phyloP scores from a whole-genome alignment of 2,797 vertebrate genomes.

The Epinephelus awoara region DNA sequence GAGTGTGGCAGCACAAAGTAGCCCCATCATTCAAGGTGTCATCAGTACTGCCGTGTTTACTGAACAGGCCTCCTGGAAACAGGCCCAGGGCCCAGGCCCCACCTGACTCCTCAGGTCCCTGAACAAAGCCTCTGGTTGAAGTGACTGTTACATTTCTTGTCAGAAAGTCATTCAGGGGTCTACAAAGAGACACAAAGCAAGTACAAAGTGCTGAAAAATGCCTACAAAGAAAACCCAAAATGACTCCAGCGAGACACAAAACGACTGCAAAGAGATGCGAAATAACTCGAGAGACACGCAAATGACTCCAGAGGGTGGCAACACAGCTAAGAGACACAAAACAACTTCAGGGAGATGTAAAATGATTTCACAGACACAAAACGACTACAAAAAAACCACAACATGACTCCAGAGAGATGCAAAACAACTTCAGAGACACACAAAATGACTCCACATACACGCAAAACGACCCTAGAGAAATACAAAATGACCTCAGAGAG shows the following conservation, averaged over 20 bases:
- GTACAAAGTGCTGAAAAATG: neutral
- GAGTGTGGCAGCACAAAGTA: slow-evolving; percentile 18
- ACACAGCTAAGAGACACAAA: neutral
- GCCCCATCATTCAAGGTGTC: slow-evolving; percentile 10
- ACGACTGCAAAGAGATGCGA: neutral
- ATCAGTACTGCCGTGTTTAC: slow-evolving; percentile 16
- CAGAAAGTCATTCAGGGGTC: slow-evolving; percentile 11
- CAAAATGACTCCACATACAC: neutral
- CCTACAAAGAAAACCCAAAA: neutral
- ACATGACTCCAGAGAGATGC: neutral
- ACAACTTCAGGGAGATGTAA: neutral
- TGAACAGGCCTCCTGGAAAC: neutral
- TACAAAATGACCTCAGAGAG: too few relatives aligned
- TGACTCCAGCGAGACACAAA: neutral
- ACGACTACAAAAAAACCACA: neutral
- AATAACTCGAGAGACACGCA: neutral
- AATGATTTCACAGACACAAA: neutral
- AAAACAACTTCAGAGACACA: neutral
- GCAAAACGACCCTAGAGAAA: neutral
- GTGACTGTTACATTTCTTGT: neutral
- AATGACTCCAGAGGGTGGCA: neutral
- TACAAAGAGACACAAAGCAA: neutral
- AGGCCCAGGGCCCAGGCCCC: slow-evolving; percentile 11
- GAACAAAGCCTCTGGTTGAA: neutral
- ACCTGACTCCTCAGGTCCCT: neutral